These are phyloP conservation scores for Equus przewalskii DNA, from an alignment of 2,113 vertebrate genomes.

Conservation along the genomic window DNA sequence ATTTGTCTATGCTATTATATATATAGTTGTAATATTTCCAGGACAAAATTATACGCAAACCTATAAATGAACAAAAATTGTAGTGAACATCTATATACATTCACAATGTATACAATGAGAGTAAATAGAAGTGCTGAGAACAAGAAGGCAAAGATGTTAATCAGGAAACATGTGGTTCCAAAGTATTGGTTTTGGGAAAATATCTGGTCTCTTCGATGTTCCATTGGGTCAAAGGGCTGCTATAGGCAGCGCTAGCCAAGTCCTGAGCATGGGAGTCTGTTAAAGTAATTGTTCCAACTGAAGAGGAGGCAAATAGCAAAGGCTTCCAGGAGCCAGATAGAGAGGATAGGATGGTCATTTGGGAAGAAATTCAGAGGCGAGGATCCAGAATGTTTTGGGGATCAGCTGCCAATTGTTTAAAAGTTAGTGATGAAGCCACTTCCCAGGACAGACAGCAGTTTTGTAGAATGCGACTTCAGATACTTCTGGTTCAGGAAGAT, in stretches of 20 bases:
- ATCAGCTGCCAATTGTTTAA: background rate
- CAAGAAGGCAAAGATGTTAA: slow-evolving; percentile 42
- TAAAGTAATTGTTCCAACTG: slow-evolving; percentile 15
- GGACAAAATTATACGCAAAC: slow-evolving; percentile 21
- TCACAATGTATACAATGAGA: background rate
- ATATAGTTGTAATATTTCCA: slow-evolving; percentile 37
- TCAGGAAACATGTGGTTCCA: background rate
- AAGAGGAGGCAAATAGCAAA: slow-evolving; percentile 4
- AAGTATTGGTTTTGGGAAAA: background rate
- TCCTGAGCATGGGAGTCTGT: background rate
- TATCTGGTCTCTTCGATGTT: background rate
- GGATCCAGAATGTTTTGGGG: background rate
- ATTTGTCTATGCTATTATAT: slow-evolving; percentile 55
- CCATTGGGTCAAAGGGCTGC: background rate
- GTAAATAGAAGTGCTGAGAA: background rate
- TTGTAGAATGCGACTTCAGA: background rate
- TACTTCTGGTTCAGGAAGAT: background rate
- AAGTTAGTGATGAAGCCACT: slow-evolving; percentile 7
- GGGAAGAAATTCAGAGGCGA: background rate
- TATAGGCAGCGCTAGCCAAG: background rate
- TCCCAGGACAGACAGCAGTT: background rate
- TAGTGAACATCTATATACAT: background rate
- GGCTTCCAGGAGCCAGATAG: background rate
- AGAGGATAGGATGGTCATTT: background rate
- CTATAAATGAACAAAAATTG: slow-evolving; percentile 53